phyloP scores from a whole-genome alignment of 2,888 invertebrate genomes.

The Stegana nigrithorax region DNA sequence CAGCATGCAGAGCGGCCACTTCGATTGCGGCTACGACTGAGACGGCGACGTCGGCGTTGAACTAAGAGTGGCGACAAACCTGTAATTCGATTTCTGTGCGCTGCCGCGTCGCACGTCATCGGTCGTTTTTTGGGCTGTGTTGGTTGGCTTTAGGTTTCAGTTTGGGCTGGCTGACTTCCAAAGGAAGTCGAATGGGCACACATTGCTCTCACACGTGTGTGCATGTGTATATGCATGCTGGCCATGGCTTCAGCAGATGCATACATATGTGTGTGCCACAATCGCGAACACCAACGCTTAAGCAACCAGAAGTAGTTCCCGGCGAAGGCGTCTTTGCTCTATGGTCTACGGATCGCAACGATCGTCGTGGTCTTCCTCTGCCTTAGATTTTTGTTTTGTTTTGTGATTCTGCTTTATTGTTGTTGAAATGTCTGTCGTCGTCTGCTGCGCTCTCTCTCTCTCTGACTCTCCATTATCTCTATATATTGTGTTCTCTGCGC shows the following conservation, averaged over 20 bases:
- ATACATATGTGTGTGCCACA: neutral
- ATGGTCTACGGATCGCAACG: too few relatives aligned
- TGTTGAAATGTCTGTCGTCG: too few relatives aligned
- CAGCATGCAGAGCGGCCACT: constrained; percentile 1
- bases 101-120: neutral
- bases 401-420: too few relatives aligned
- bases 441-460: too few relatives aligned
- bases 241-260: too few relatives aligned
- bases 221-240: neutral
- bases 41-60: neutral
- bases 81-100: constrained; percentile 1
- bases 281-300: neutral
- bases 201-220: neutral
- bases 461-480: too few relatives aligned
- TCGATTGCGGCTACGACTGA: too few relatives aligned
- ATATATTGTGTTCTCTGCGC: too few relatives aligned
- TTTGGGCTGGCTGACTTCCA: neutral
- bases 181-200: constrained; percentile 8
- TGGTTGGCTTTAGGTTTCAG: neutral
- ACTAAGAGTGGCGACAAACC: constrained; percentile 10
- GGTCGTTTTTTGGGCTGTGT: neutral
- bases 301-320: neutral
- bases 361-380: neutral
- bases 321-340: neutral
- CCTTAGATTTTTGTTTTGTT: neutral